Evolutionary conservation across 2,888 invertebrate species (phyloP).

Genomic region (Chaitophorus viminalis): DNA sequence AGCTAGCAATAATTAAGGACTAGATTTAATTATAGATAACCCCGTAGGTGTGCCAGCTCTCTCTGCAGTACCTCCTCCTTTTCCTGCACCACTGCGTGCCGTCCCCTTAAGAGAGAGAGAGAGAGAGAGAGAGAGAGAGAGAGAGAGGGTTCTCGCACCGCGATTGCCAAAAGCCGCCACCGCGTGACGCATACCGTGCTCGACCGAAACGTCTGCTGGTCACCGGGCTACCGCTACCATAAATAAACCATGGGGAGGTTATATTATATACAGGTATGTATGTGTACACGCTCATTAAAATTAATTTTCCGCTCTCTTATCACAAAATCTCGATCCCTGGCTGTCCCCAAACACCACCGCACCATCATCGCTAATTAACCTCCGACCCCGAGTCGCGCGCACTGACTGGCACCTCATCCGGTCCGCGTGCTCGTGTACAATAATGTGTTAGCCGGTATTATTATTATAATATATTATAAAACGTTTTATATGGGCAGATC

Average conservation of each 20-base stretch:
- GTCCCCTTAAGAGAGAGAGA: not conserved
- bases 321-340: not conserved
- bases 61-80: not conserved
- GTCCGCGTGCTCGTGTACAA: not conserved
- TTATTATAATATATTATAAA: not conserved
- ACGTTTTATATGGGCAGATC: not conserved
- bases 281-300: constrained; percentile 2
- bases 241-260: not conserved
- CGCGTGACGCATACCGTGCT: not conserved
- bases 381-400: not conserved
- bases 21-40: constrained; percentile 55
- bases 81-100: not conserved
- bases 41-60: not conserved
- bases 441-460: not conserved
- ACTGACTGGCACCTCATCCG: too few species aligned
- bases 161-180: not conserved
- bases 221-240: not conserved
- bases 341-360: not conserved
- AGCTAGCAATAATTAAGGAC: constrained; percentile 37
- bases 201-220: not conserved
- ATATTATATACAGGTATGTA: not conserved
- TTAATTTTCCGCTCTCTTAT: constrained; percentile 34
- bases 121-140: too few species aligned
- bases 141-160: not conserved
- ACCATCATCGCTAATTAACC: constrained; percentile 1